A percentile compares a stretch with the other conserved stretches of the same genome.
Evolutionary conservation across 2,888 invertebrate species (phyloP).

Genomic region (Caenorhabditis auriculariae): DNA sequence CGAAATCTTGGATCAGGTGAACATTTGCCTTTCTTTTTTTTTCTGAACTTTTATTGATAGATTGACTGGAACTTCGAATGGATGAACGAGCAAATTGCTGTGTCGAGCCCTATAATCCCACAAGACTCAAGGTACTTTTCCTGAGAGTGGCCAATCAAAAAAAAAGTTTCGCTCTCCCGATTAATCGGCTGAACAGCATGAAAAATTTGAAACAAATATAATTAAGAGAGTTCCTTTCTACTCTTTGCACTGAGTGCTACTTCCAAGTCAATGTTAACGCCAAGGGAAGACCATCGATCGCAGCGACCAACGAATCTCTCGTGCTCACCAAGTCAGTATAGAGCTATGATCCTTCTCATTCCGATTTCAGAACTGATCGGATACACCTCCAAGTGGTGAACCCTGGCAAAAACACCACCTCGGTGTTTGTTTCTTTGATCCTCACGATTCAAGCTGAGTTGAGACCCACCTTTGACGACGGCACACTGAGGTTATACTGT

Average conservation of each 20-base stretch:
- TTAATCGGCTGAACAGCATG: too few relatives aligned
- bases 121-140: constrained; percentile 30
- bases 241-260: constrained; percentile 57
- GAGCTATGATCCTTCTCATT: too few relatives aligned
- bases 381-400: constrained; percentile 57
- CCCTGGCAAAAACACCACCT: constrained; percentile 48
- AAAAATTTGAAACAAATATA: not conserved
- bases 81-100: constrained; percentile 59
- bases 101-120: constrained; percentile 53
- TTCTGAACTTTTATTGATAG: constrained; percentile 7
- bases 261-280: constrained; percentile 58
- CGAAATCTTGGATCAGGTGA: constrained; percentile 53
- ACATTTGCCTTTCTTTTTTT: not conserved
- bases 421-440: constrained; percentile 56
- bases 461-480: constrained; percentile 43
- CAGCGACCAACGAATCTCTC: constrained; percentile 50
- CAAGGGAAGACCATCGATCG: constrained; percentile 52
- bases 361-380: constrained; percentile 47
- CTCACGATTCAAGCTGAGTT: constrained; percentile 40
- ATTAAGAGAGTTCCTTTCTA: constrained; percentile 49
- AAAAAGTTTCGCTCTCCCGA: not conserved
- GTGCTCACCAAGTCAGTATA: constrained; percentile 53
- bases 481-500: constrained; percentile 13
- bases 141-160: too few relatives aligned
- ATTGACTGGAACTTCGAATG: constrained; percentile 60